A percentile compares a stretch with the other conserved stretches of the same genome.
Conservation (phyloP, 92 coral and sea anemone species). For the Heteractis magnifica region DNA sequence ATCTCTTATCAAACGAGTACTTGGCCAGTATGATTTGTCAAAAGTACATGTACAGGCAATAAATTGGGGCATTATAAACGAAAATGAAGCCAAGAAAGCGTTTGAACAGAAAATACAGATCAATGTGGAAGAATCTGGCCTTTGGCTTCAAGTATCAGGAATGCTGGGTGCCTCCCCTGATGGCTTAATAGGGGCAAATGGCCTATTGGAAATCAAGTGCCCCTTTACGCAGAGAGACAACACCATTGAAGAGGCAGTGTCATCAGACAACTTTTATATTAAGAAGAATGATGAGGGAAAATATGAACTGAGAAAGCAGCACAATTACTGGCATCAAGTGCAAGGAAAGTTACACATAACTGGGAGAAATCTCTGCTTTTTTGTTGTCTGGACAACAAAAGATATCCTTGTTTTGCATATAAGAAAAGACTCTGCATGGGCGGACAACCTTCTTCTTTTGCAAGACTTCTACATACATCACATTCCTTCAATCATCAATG, state of each 20-base stretch:
- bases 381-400: constrained; percentile 58
- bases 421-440: too few species aligned
- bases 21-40: constrained; percentile 45
- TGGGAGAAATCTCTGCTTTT: constrained; percentile 41
- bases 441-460: too few species aligned
- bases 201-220: constrained; percentile 46
- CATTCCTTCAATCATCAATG: too few species aligned
- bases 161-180: constrained; percentile 60
- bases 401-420: constrained; percentile 26
- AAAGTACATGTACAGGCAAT: constrained; percentile 51
- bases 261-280: neutral
- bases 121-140: constrained; percentile 41
- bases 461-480: too few species aligned
- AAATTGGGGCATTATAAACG: constrained; percentile 46
- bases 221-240: constrained; percentile 36
- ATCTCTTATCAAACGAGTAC: constrained; percentile 44
- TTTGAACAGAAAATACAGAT: constrained; percentile 29
- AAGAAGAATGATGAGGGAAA: neutral
- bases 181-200: constrained; percentile 43
- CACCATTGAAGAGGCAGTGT: constrained; percentile 43
- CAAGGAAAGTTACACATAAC: constrained; percentile 49
- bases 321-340: constrained; percentile 54
- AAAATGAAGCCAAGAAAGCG: constrained; percentile 34
- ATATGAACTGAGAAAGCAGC: constrained; percentile 8
- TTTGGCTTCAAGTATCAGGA: constrained; percentile 31